A percentile compares a stretch with the other conserved stretches of the same genome.
These are phyloP conservation scores for Heterodera carotae DNA, from an alignment of 1,140 invertebrate genomes.

Conservation along the genomic window DNA sequence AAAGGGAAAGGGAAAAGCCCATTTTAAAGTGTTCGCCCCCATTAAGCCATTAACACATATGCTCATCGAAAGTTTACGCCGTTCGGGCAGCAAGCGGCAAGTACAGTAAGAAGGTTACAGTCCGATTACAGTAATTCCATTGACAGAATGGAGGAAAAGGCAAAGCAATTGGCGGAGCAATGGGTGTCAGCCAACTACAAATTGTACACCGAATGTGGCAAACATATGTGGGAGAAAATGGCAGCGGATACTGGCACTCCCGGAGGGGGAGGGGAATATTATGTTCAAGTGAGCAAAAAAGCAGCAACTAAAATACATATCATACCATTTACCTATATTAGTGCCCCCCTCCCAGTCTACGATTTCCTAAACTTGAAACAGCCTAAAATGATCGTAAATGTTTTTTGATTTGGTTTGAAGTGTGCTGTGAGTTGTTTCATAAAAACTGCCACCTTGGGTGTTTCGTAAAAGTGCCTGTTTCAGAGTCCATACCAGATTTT, in stretches of 20 bases:
- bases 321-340: neutral
- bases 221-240: constrained; percentile 27
- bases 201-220: constrained; percentile 13
- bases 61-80: constrained; percentile 9
- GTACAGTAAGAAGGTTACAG: neutral
- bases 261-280: constrained; percentile 26
- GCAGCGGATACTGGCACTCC: neutral
- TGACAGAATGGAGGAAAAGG: constrained; percentile 23
- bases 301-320: neutral
- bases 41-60: constrained; percentile 15
- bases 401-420: no score
- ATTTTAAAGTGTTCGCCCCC: constrained; percentile 16
- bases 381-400: no score
- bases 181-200: constrained; percentile 26
- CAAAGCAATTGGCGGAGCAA: constrained; percentile 18
- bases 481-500: no score
- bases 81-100: constrained; percentile 7
- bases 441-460: no score
- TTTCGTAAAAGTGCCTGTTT: no score
- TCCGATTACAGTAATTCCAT: neutral
- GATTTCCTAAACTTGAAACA: no score
- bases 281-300: constrained; percentile 12
- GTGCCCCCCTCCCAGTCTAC: no score
- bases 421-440: no score
- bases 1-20: neutral